These are phyloP conservation scores for Connochaetes taurinus DNA, from an alignment of 2,113 vertebrate species.

Conservation along the genomic window DNA sequence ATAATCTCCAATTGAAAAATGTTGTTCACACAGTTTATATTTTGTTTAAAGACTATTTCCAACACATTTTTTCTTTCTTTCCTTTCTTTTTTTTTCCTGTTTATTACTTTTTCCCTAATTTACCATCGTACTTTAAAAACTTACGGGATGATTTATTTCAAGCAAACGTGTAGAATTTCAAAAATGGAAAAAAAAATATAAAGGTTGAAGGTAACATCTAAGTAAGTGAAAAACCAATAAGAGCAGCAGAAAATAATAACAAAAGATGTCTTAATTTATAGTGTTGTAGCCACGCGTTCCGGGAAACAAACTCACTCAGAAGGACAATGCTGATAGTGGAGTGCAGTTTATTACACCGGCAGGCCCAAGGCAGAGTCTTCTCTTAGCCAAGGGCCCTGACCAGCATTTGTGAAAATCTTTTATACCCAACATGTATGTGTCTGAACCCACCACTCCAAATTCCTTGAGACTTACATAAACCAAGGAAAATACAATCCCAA, in stretches of 20 bases:
- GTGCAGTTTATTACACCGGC: too few relatives aligned
- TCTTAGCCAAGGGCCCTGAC: too few relatives aligned
- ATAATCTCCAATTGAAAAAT: background rate
- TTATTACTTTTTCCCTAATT: background rate
- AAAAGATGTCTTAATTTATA: background rate
- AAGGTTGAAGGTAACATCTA: background rate
- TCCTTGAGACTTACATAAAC: too few relatives aligned
- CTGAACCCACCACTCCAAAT: too few relatives aligned
- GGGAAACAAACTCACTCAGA: too few relatives aligned
- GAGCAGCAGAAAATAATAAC: background rate
- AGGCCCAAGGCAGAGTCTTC: too few relatives aligned
- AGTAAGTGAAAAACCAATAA: background rate
- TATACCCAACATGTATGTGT: too few relatives aligned
- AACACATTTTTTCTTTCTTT: background rate
- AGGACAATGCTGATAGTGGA: too few relatives aligned
- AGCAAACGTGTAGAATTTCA: background rate
- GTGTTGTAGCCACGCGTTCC: accelerated
- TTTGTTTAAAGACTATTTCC: background rate
- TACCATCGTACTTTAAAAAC: background rate
- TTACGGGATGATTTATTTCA: background rate
- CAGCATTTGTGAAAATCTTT: too few relatives aligned
- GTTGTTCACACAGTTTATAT: background rate
- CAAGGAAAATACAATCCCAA: too few relatives aligned
- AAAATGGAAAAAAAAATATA: background rate
- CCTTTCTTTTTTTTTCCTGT: background rate